These are phyloP conservation scores for Anagrus nilaparvatae DNA, from an alignment of 1,140 invertebrate genomes.

Conservation along the genomic window DNA sequence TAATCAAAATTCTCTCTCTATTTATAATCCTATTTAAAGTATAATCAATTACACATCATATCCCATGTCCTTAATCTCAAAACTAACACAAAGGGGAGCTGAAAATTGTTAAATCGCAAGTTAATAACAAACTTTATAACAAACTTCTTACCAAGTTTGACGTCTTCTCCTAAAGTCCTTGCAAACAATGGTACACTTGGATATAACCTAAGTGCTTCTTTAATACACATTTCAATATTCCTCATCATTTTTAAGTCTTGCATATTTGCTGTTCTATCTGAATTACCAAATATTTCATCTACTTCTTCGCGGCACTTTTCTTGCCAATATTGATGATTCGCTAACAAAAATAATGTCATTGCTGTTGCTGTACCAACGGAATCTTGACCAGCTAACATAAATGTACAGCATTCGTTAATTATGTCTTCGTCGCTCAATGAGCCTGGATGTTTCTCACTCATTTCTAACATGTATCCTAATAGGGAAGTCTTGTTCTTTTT, in stretches of 20 bases:
- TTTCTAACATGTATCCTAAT: conserved; percentile 61
- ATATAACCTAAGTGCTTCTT: conserved; percentile 53
- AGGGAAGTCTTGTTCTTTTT: conserved; percentile 34
- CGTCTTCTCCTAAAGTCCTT: conserved; percentile 47
- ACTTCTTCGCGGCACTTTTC: conserved; percentile 50
- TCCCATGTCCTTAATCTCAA: too few relatives aligned
- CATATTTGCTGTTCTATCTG: conserved; percentile 39
- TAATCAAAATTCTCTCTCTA: too few relatives aligned
- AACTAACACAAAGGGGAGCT: too few relatives aligned
- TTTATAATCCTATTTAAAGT: too few relatives aligned
- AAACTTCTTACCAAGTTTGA: conserved; percentile 39
- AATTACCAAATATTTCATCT: conserved; percentile 43
- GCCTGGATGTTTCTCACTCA: conserved; percentile 41
- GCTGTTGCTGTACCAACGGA: conserved; percentile 55
- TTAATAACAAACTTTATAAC: too few relatives aligned
- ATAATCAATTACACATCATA: too few relatives aligned
- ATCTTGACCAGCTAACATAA: conserved; percentile 71
- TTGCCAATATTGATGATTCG: conserved; percentile 51
- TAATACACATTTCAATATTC: conserved; percentile 59
- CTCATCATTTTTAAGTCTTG: conserved; percentile 51
- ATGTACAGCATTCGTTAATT: conserved; percentile 59
- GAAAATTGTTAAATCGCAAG: too few relatives aligned
- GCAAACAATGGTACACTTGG: conserved; percentile 59
- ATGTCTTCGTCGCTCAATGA: conserved; percentile 58
- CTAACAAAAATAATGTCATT: conserved; percentile 50